Evolutionary conservation across 2,888 invertebrate genomes (phyloP).

Genomic region (Drosophila phalerata): DNA sequence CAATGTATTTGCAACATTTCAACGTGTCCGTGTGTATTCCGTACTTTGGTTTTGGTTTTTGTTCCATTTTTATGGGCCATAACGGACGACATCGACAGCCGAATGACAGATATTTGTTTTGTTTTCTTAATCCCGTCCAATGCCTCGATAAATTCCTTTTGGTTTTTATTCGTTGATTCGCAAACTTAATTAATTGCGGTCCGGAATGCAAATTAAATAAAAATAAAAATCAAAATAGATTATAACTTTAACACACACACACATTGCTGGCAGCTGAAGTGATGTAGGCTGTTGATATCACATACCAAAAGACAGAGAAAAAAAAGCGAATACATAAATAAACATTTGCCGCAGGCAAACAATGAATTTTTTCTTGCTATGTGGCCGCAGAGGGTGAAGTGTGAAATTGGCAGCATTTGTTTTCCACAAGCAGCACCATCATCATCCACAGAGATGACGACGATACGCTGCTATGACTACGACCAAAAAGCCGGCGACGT

Average conservation of each 20-base stretch:
- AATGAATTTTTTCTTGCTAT: conserved; percentile 24
- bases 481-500: conserved; percentile 39
- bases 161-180: conserved; percentile 19
- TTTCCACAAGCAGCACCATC: conserved; percentile 23
- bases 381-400: conserved; percentile 5
- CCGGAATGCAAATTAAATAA: conserved; percentile 60
- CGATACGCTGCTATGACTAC: conserved; percentile 25
- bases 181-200: conserved; percentile 60
- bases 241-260: conserved; percentile 13
- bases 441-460: conserved; percentile 1
- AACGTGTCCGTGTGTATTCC: conserved; percentile 4
- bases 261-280: background rate
- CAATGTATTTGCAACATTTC: conserved; percentile 45
- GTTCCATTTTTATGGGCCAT: conserved; percentile 67
- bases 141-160: conserved; percentile 24
- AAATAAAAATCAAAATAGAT: conserved; percentile 30
- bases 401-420: conserved; percentile 44
- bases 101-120: conserved; percentile 55
- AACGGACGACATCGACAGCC: conserved; percentile 56
- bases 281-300: conserved; percentile 22
- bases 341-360: conserved; percentile 59
- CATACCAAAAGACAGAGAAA: conserved; percentile 3
- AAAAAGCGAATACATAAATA: conserved; percentile 41
- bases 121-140: conserved; percentile 15
- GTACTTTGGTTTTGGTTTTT: conserved; percentile 27